Base-by-base conservation (phyloP, 2,113 vertebrate genomes). In the Calcarius ornatus region DNA sequence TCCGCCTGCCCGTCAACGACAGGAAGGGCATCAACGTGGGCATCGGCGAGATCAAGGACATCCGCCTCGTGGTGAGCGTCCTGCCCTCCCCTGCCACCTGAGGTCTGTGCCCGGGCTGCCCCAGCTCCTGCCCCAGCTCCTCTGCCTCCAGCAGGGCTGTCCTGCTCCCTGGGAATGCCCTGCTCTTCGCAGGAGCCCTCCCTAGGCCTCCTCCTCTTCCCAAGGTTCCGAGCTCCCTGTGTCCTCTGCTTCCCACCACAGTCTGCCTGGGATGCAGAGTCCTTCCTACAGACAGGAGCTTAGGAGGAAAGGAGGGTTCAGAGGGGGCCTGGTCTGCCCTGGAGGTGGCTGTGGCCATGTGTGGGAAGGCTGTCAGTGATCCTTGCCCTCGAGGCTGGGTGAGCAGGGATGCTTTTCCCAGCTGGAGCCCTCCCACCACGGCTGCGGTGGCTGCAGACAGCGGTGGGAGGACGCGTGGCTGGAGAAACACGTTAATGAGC, bases 31-130 rank as follows among this genome's bases (percentile, higher is more conserved):
- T 99, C 66, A 99, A 99, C 7, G 97, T 99, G 72, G 99, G 99
- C 54, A 99, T 99, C 2, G 99, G 99, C 7, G 99, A 99, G 91
- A 99, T 99, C 94, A 99, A 98, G 93, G 99, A 99, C 90, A 98
- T 99, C 88, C 98, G 96, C n/a, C 96, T 99, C 0, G 98, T 99
- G 98, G 99, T 99, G 82, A 97, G 98, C 64, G 24, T 5, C 66
- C 72, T 10, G 53, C 0, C 37, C 6, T 56, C 15, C 82, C 9
- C 51, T 66, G 35, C n/a, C 59, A 4, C 27, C 57, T 3, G 0
- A 5, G 6, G 2, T 1, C 48, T 14, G 37, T 59, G 43, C 76
- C 51, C 0, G 0, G 50, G 50, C 24, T 61, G 53, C 81, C 28
- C 30, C 57, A 30, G 48, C 50, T 63, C 31, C 24, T 31, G 48